Conservation (phyloP, 2,797 vertebrate genomes). For the Mus caroli region DNA sequence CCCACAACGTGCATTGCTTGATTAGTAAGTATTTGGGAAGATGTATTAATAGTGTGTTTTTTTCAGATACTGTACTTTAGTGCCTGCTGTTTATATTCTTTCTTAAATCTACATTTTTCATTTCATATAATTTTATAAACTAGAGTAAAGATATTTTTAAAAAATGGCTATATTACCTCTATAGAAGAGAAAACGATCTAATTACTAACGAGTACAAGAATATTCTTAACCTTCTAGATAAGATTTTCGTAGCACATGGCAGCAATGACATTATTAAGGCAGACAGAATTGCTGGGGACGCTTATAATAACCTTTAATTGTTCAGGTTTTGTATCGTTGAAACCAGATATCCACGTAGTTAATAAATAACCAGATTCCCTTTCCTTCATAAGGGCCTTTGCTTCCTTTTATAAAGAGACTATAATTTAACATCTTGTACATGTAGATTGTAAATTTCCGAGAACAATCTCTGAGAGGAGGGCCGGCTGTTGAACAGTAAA, state of each 20-base stretch:
- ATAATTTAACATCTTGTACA: conserved; percentile 9
- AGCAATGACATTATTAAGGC: conserved; percentile 52
- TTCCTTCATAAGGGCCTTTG: conserved; percentile 33
- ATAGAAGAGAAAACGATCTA: conserved; percentile 17
- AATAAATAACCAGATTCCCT: conserved; percentile 24
- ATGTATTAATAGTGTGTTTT: neutral
- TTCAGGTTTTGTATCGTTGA: conserved; percentile 46
- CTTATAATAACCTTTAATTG: conserved; percentile 60
- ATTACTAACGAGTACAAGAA: conserved; percentile 10
- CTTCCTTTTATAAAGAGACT: conserved; percentile 22
- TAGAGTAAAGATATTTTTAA: conserved; percentile 24
- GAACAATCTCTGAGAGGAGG: neutral
- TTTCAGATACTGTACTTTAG: neutral
- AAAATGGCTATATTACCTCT: conserved; percentile 43
- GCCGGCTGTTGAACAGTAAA: neutral
- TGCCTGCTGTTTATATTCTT: neutral
- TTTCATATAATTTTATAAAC: conserved; percentile 62
- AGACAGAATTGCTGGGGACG: conserved; percentile 38
- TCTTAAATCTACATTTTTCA: conserved; percentile 49
- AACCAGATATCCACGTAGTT: conserved; percentile 20
- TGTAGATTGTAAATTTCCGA: neutral
- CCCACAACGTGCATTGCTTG: conserved; percentile 95
- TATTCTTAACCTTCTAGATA: conserved; percentile 60
- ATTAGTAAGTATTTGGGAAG: conserved; percentile 93
- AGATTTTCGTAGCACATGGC: conserved; percentile 11